Evolutionary conservation across 2,888 invertebrate genomes (phyloP).

Genomic region (Philaethria dido): DNA sequence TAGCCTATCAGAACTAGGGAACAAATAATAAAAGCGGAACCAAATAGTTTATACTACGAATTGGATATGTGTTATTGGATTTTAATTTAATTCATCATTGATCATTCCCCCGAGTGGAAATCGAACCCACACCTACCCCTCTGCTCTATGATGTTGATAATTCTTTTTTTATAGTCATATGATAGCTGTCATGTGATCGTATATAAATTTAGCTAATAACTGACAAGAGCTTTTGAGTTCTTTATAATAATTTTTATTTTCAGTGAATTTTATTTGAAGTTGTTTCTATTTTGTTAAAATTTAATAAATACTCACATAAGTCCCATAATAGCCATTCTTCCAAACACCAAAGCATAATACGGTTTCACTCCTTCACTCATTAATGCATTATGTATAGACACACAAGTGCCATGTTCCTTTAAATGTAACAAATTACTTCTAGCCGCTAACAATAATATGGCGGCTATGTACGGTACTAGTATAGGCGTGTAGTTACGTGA

Average conservation of each 20-base stretch:
- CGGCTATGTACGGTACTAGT: conserved; percentile 86
- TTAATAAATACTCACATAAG: conserved; percentile 77
- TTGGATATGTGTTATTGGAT: conserved; percentile 82
- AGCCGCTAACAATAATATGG: conserved; percentile 85
- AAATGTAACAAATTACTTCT: conserved; percentile 62
- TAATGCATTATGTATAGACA: conserved; percentile 83
- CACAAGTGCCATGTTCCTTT: conserved; percentile 55
- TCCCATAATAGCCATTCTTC: conserved; percentile 70
- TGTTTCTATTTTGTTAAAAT: too few relatives aligned
- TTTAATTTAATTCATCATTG: conserved; percentile 85
- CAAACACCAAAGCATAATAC: conserved; percentile 79
- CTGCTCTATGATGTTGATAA: too few relatives aligned
- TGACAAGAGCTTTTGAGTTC: too few relatives aligned
- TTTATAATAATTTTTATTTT: too few relatives aligned
- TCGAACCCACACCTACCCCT: too few relatives aligned
- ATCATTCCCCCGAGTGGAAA: too few relatives aligned
- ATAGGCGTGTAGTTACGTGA: conserved; percentile 86
- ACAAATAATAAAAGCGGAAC: conserved; percentile 70
- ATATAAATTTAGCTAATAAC: too few relatives aligned
- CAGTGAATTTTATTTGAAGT: too few relatives aligned
- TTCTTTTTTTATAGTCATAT: too few relatives aligned
- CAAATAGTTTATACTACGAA: conserved; percentile 84
- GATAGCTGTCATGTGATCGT: too few relatives aligned
- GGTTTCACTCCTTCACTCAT: conserved; percentile 83
- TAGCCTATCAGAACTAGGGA: too few relatives aligned